A percentile compares a stretch with the other conserved stretches of the same genome.
These are phyloP conservation scores for Lydus trimaculatus DNA, from an alignment of 2,888 invertebrate species.

Conservation along the genomic window DNA sequence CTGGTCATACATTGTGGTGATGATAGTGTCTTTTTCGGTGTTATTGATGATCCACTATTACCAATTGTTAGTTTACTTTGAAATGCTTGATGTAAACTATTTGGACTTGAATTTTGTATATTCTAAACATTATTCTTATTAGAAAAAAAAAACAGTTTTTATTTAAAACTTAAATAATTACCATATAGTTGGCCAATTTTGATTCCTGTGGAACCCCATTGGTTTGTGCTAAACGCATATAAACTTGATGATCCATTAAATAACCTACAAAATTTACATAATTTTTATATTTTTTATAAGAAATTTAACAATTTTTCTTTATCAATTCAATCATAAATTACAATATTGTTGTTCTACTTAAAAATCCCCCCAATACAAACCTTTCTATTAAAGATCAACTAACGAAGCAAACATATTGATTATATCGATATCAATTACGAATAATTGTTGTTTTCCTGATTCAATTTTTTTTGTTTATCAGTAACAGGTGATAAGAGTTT, in stretches of 20 bases:
- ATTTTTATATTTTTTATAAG: too few relatives aligned
- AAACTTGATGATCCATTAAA: slow-evolving; percentile 80
- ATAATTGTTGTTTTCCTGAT: slow-evolving; percentile 2
- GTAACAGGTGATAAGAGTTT: not conserved
- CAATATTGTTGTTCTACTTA: slow-evolving; percentile 17
- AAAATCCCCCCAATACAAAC: not conserved
- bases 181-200: slow-evolving; percentile 86
- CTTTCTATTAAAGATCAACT: slow-evolving; percentile 21
- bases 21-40: slow-evolving; percentile 63
- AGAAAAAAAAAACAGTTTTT: not conserved
- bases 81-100: slow-evolving; percentile 51
- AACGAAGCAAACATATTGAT: slow-evolving; percentile 20
- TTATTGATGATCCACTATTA: slow-evolving; percentile 47
- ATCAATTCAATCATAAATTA: not conserved
- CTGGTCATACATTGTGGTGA: slow-evolving; percentile 55
- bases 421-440: slow-evolving; percentile 10
- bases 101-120: slow-evolving; percentile 49
- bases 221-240: slow-evolving; percentile 71
- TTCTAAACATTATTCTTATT: slow-evolving; percentile 38
- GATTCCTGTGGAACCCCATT: slow-evolving; percentile 84
- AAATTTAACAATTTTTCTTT: not conserved
- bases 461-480: not conserved
- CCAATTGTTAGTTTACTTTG: slow-evolving; percentile 47
- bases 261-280: slow-evolving; percentile 7
- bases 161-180: slow-evolving; percentile 55